Base-by-base conservation (phyloP, 2,888 invertebrate genomes). In the Drosophila austrosaltans region DNA sequence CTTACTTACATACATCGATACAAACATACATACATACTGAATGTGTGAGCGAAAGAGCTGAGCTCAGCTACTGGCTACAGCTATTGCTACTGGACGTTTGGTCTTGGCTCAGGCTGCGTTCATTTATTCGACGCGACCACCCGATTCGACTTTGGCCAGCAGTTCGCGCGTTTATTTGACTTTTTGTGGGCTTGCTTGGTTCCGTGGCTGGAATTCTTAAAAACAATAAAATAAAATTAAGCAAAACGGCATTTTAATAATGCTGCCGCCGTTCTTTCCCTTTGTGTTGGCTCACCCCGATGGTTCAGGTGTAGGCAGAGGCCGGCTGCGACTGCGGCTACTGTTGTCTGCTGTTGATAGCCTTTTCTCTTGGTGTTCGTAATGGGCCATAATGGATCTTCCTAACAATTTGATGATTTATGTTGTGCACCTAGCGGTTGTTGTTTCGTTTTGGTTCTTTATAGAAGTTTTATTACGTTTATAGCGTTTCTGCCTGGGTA, bases 331-430 rank as follows among this genome's bases (percentile, higher is more conserved):
- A 30, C 56, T 20, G 63, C 68, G 60, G 57, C 57, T 48, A 63
- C 59, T 70, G 59, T 68, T 44, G 40, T 60, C 54, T n/a, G 39
- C 65, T 69, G 70, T 64, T 56, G 65, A 40, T 70, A 53, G 44
- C 42, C 60, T 62, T 78, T 58, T 63, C 61, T 62, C 59, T 72
- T 78, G 81, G 82, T 79, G 90, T 81, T 77, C 75, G 81, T 90
- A 89, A 91, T 89, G 89, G 89, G 79, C 83, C 81, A 88, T 91
- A 89, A 87, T 90, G 90, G 79, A 85, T 82, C 87, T 82, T 83
- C 83, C 90, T 89, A 89, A 87, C 88, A 87, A 86, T 90, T 88
- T 86, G 86, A 89, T 88, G 81, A 87, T 90, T 89, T 87, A 89
- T 89, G 89, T 89, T 81, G 78, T 77, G 76, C 75, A 79, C 76